These are phyloP conservation scores for Cybosia mesomella DNA, from an alignment of 2,888 invertebrate species.

Conservation along the genomic window DNA sequence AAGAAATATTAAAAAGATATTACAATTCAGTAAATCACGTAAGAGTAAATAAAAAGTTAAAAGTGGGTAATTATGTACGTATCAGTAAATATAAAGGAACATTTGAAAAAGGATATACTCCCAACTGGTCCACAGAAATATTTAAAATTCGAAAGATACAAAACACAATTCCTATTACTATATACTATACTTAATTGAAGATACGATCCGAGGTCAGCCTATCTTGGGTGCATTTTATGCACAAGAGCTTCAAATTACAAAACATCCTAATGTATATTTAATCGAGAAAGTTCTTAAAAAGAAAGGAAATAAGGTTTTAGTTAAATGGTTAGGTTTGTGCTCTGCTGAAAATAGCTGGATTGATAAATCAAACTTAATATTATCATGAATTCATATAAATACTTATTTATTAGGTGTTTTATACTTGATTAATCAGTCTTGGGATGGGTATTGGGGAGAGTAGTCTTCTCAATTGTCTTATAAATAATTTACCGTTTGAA, in stretches of 20 bases:
- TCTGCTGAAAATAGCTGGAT: slow-evolving; percentile 32
- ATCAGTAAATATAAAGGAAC: too few relatives aligned
- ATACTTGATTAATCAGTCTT: slow-evolving; percentile 1
- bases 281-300: slow-evolving; percentile 30
- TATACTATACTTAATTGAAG: slow-evolving; percentile 37
- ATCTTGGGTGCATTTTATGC: slow-evolving; percentile 35
- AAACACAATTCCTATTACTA: slow-evolving; percentile 31
- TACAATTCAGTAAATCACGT: slow-evolving; percentile 26
- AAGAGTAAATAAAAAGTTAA: neutral
- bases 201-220: slow-evolving; percentile 17
- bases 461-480: slow-evolving; percentile 21
- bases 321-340: slow-evolving; percentile 32
- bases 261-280: slow-evolving; percentile 26
- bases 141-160: slow-evolving; percentile 33
- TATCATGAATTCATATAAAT: too few relatives aligned
- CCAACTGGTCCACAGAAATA: slow-evolving; percentile 43
- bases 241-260: slow-evolving; percentile 35
- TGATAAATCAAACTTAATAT: slow-evolving; percentile 19
- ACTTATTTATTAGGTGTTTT: neutral
- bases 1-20: too few relatives aligned
- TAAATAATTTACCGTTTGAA: slow-evolving; percentile 33
- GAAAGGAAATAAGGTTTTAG: slow-evolving; percentile 20
- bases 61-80: slow-evolving; percentile 25
- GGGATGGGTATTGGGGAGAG: slow-evolving; percentile 15
- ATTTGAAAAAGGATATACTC: slow-evolving; percentile 23